phyloP scores from a whole-genome alignment of 2,113 vertebrate genomes.

The Calyptomena viridis region DNA sequence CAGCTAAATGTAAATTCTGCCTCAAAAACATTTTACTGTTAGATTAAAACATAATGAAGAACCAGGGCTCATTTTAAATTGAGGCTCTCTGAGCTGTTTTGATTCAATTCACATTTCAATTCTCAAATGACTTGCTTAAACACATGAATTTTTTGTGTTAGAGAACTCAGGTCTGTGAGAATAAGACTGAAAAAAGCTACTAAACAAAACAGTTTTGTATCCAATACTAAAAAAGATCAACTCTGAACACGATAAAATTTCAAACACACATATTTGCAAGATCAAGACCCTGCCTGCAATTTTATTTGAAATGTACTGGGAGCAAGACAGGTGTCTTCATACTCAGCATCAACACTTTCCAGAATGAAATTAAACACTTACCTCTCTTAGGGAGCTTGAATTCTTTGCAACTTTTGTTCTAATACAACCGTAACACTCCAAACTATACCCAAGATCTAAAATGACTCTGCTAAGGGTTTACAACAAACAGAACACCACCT shows the following conservation, averaged over 20 bases:
- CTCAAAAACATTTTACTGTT: neutral
- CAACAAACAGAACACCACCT: slow-evolving; percentile 68
- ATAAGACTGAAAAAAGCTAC: neutral
- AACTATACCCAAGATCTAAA: neutral
- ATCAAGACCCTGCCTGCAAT: neutral
- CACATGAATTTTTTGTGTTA: neutral
- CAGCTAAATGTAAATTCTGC: neutral
- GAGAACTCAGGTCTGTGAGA: neutral
- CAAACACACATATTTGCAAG: neutral
- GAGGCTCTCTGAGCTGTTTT: neutral
- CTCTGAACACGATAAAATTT: neutral
- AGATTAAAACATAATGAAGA: neutral
- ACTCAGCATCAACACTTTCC: neutral
- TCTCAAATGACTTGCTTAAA: neutral
- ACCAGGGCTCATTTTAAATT: neutral
- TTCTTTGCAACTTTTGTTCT: neutral
- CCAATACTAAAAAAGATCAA: neutral
- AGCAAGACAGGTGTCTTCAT: neutral
- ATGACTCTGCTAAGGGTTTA: neutral
- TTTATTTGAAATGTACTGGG: neutral
- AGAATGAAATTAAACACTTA: neutral
- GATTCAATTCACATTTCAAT: neutral
- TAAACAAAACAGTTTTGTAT: neutral
- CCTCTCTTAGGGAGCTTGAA: neutral
- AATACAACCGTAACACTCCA: neutral